These are phyloP conservation scores for Gymnarchus niloticus DNA, from an alignment of 2,113 vertebrate species.

Conservation along the genomic window DNA sequence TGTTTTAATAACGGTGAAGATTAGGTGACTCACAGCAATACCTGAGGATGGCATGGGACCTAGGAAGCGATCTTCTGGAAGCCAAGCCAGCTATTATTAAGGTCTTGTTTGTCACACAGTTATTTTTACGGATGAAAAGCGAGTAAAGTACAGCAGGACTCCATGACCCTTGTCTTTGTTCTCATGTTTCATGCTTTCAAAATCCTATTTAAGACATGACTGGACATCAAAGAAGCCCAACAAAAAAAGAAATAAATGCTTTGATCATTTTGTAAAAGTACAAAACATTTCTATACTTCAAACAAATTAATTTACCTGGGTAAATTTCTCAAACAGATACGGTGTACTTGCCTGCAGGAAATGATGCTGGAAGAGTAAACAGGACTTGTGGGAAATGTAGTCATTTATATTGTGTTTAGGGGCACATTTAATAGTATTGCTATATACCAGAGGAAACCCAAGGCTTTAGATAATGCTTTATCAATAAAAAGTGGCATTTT, in stretches of 20 bases:
- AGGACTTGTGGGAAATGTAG: conserved; percentile 1
- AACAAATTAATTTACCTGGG: neutral
- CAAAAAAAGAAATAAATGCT: neutral
- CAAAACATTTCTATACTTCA: neutral
- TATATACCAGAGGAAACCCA: neutral
- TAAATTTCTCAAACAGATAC: neutral
- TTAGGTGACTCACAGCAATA: neutral
- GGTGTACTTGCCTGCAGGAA: neutral
- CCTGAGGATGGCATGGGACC: neutral
- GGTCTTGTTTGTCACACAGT: neutral
- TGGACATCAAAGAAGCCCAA: neutral
- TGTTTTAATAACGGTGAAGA: conserved; percentile 13
- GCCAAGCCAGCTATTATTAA: neutral
- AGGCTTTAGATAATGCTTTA: neutral
- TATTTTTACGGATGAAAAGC: neutral
- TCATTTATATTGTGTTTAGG: neutral
- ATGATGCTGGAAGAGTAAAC: neutral
- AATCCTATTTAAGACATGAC: neutral
- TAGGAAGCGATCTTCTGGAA: neutral
- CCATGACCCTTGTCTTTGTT: neutral
- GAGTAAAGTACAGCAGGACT: neutral
- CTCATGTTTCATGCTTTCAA: conserved; percentile 5
- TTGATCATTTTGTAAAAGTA: neutral
- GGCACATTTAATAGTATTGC: neutral
- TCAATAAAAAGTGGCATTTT: neutral